Conservation (phyloP, 1,140 invertebrate genomes). For the Mercenaria mercenaria region DNA sequence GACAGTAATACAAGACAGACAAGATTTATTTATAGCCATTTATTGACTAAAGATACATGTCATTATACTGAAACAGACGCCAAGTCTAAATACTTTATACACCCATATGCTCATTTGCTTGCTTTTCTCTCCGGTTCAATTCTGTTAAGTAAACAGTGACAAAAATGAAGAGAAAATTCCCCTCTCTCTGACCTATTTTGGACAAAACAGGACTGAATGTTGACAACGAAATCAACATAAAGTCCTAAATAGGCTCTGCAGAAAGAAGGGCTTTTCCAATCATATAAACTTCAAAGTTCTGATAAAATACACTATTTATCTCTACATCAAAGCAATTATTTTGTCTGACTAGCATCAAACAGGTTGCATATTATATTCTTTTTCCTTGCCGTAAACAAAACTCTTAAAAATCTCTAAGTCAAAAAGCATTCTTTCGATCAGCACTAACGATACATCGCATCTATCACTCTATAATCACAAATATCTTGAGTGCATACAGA, state of each 20-base stretch:
- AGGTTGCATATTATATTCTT: background rate
- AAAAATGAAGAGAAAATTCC: constrained; percentile 27
- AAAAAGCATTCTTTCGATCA: background rate
- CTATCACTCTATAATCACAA: constrained; percentile 27
- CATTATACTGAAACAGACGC: constrained; percentile 39
- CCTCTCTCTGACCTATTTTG: constrained; percentile 55
- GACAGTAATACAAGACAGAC: background rate
- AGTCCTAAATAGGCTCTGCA: constrained; percentile 12
- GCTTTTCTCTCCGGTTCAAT: background rate
- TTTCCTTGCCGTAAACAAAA: background rate
- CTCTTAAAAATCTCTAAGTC: background rate
- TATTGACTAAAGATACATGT: constrained; percentile 59
- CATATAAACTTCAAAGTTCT: background rate
- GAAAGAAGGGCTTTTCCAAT: constrained; percentile 45
- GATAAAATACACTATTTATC: background rate
- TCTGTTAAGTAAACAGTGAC: no score
- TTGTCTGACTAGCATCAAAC: no score
- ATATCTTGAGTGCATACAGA: constrained; percentile 9
- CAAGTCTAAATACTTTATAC: background rate
- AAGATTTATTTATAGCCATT: constrained; percentile 59
- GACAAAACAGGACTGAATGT: constrained; percentile 29
- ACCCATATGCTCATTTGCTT: background rate
- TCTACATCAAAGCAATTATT: background rate
- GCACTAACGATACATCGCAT: background rate
- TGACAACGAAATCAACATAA: constrained; percentile 48